Conservation (phyloP, 2,888 invertebrate species). For the Phragmatobia fuliginosa region DNA sequence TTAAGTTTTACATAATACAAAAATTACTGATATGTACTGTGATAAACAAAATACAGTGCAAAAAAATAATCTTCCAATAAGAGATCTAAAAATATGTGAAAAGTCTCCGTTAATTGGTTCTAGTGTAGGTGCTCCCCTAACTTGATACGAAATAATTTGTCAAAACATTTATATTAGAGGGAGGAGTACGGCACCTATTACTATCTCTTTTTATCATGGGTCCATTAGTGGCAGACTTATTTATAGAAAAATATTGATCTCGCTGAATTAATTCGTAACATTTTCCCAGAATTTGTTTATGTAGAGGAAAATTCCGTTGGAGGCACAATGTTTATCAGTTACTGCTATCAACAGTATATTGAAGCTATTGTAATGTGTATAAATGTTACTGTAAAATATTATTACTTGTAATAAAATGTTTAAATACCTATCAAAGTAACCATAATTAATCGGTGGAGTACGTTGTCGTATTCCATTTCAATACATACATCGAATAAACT, state of each 20-base stretch:
- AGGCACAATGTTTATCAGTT: not conserved
- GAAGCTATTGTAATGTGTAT: not conserved
- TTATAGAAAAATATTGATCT: not conserved
- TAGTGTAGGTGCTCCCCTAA: not conserved
- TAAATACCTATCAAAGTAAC: not conserved
- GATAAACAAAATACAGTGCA: no score
- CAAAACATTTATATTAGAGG: not conserved
- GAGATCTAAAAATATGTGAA: not conserved
- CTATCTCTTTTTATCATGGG: not conserved
- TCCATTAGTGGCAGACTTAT: not conserved
- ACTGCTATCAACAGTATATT: not conserved
- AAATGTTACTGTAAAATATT: not conserved
- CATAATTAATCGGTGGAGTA: not conserved
- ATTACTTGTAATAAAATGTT: not conserved
- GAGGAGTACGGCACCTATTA: not conserved
- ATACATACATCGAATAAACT: no score
- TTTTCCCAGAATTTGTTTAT: not conserved
- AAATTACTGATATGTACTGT: no score
- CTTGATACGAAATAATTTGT: not conserved
- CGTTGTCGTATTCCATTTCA: no score
- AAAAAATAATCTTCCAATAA: not conserved
- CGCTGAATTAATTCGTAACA: not conserved
- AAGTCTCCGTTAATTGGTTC: not conserved
- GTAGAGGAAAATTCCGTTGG: not conserved
- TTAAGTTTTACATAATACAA: no score